Evolutionary conservation across 2,888 invertebrate species (phyloP), one percentile per base, ranked within the genome.

Genomic region (Iselma pallidipennis): DNA sequence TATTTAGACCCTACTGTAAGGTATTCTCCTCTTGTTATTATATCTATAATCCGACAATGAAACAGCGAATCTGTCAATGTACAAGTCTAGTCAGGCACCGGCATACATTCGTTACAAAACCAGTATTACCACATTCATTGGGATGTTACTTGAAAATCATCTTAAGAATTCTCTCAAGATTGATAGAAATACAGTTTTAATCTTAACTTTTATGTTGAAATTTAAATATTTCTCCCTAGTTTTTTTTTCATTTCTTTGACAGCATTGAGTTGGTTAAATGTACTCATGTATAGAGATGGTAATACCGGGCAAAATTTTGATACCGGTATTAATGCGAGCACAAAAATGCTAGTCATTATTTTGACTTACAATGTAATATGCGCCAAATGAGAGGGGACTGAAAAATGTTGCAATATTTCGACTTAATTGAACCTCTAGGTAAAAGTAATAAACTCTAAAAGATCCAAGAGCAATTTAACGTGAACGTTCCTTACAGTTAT

Each of bases 381-480:
- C 63, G 54, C 59, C 31, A 60, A 63, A 63, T 60, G 60, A 63
- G 63, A 48, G 59, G 55, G 54, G 54, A 45, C 45, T 49, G 50
- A 63, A 63, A 63, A 63, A 63, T 63, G 60, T 57, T 49, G 63
- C 63, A 57, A 52, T 63, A 57, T 63, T 63, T 63, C 63, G 59
- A 60, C 54, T 60, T 63, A 63, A 63, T 63, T 63, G 59, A 60
- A 59, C 56, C 63, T 60, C 53, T 59, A 63, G 59, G 63, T 63
- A 63, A 63, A 62, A 56, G 63, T 59, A 63, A 63, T 63, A 63
- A 45, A 63, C 51, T 59, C 52, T 37, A 45, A 48, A 52, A 63
- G 59, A 55, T 62, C 54, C 58, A 31, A 55, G 26, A 50, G 59
- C 51, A 59, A 59, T 56, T 56, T 59, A 59, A 37, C 28, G 31